Percentiles rank a stretch among this genome's conserved stretches.
Conservation (phyloP, 2,888 invertebrate species). For the Cheilosia vernalis region DNA sequence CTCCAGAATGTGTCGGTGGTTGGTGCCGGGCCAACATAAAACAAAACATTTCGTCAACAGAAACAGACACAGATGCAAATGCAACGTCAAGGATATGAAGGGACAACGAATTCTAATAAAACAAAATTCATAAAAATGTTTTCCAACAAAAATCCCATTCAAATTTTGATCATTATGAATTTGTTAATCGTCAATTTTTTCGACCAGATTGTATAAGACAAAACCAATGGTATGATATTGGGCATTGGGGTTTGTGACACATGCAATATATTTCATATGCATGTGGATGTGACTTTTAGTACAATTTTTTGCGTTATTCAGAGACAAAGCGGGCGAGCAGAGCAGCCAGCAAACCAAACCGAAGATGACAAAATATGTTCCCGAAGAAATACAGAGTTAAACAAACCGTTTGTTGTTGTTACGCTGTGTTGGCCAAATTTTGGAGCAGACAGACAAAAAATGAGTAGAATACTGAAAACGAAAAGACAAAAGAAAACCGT, state of each 20-base stretch:
- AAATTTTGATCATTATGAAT: neutral
- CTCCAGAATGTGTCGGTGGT: neutral
- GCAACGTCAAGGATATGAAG: constrained; percentile 18
- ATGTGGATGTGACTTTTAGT: too few relatives aligned
- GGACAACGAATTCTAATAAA: neutral
- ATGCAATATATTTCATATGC: too few relatives aligned
- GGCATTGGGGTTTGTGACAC: too few relatives aligned
- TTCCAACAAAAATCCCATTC: neutral
- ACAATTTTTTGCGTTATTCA: neutral
- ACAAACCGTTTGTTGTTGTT: constrained; percentile 50
- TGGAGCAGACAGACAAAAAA: constrained; percentile 47
- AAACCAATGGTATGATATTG: too few relatives aligned
- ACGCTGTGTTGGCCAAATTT: constrained; percentile 31
- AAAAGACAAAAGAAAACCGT: constrained; percentile 8
- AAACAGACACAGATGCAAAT: constrained; percentile 25
- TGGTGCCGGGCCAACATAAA: constrained; percentile 6
- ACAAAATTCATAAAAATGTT: neutral
- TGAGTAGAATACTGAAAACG: neutral
- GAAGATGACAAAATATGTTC: constrained; percentile 10
- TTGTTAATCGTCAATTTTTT: neutral
- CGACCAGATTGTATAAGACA: too few relatives aligned
- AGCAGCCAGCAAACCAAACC: neutral
- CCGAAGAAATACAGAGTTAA: constrained; percentile 29
- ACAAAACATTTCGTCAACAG: constrained; percentile 10
- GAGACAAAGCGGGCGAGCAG: neutral